phyloP scores from a whole-genome alignment of 1,140 invertebrate genomes.

The Diachasmimorpha longicaudata region DNA sequence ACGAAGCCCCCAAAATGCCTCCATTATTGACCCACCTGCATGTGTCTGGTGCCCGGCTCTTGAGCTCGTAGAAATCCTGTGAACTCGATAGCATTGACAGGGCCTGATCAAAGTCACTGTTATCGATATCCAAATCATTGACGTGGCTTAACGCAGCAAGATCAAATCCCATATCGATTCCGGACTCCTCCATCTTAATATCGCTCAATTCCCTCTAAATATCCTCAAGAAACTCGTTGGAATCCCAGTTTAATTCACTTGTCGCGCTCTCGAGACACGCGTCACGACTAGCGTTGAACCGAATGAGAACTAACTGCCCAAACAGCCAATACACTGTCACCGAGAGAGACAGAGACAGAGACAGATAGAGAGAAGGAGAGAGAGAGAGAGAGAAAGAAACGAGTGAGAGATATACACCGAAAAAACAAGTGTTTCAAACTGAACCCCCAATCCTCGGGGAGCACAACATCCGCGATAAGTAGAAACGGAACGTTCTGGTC shows the following conservation, averaged over 20 bases:
- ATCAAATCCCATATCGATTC: slow-evolving; percentile 76
- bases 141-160: slow-evolving; percentile 68
- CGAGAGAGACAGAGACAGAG: neutral
- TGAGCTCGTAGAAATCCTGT: slow-evolving; percentile 73
- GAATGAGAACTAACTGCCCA: neutral
- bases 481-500: neutral
- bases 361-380: neutral
- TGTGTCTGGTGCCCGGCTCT: slow-evolving; percentile 66
- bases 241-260: neutral
- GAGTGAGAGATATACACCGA: no score
- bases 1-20: neutral
- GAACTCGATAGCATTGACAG: slow-evolving; percentile 49
- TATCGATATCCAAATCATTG: slow-evolving; percentile 61
- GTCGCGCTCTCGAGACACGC: neutral
- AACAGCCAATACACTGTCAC: neutral
- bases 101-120: slow-evolving; percentile 50
- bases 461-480: slow-evolving; percentile 6
- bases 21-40: slow-evolving; percentile 66
- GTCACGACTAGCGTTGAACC: neutral
- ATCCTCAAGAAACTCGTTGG: neutral
- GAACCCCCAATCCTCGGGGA: slow-evolving; percentile 23
- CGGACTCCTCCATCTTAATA: slow-evolving; percentile 66
- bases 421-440: slow-evolving; percentile 13
- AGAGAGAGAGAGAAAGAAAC: neutral
- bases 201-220: neutral